Percentiles rank a stretch among this genome's conserved stretches.
phyloP scores from a whole-genome alignment of 2,888 invertebrate species.

The Mystacides longicornis region DNA sequence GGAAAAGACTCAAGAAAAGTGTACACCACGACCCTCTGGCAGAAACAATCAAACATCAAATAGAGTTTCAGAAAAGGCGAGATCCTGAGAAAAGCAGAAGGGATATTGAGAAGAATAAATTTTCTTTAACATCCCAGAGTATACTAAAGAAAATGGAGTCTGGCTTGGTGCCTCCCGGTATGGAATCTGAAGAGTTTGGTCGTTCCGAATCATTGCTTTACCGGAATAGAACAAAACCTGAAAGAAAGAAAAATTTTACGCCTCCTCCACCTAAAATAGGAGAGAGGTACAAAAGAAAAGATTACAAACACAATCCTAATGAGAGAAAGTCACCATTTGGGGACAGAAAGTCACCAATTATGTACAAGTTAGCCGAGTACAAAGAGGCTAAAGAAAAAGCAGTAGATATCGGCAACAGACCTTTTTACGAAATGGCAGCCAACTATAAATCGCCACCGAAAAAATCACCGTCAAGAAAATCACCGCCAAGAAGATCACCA shows the following conservation, averaged over 20 bases:
- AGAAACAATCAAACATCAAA: not conserved
- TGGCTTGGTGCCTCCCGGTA: constrained; percentile 41
- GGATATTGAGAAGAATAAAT: constrained; percentile 38
- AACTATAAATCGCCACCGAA: too few species aligned
- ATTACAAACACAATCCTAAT: too few species aligned
- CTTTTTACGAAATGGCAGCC: too few species aligned
- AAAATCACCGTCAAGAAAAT: too few species aligned
- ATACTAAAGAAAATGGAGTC: constrained; percentile 38
- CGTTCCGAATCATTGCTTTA: not conserved
- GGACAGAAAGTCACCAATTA: too few species aligned
- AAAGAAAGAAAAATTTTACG: not conserved
- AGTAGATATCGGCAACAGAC: not conserved
- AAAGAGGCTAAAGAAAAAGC: too few species aligned
- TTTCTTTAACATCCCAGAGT: constrained; percentile 36
- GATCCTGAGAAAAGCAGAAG: constrained; percentile 39
- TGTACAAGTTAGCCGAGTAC: too few species aligned
- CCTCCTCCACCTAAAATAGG: not conserved
- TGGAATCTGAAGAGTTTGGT: constrained; percentile 34
- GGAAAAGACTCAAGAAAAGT: too few species aligned
- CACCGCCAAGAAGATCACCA: too few species aligned
- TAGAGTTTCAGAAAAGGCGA: constrained; percentile 24
- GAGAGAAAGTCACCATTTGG: too few species aligned
- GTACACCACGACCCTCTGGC: too few species aligned
- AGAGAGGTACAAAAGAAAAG: not conserved
- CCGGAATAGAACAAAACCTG: not conserved